These are phyloP conservation scores for Brenthis ino DNA, from an alignment of 2,888 invertebrate species.

Conservation along the genomic window DNA sequence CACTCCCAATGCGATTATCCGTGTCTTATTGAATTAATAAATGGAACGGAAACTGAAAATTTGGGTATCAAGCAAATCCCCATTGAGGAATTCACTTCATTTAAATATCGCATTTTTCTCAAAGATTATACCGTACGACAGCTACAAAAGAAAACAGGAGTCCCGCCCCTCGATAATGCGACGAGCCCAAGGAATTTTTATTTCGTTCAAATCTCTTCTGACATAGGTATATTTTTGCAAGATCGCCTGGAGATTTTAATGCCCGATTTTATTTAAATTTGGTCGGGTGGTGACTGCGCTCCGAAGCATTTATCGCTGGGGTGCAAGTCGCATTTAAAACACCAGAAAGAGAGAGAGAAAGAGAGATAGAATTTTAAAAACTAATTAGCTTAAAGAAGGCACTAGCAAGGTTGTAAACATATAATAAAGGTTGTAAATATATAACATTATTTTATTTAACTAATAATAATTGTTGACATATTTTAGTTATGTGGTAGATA, in stretches of 20 bases:
- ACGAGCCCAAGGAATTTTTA: conserved; percentile 80
- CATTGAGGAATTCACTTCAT: conserved; percentile 78
- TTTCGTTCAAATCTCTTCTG: conserved; percentile 80
- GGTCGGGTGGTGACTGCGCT: conserved; percentile 73
- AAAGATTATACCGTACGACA: conserved; percentile 82
- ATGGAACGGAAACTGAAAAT: conserved; percentile 69
- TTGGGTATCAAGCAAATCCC: conserved; percentile 70
- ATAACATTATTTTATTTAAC: no score
- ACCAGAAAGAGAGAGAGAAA: background rate
- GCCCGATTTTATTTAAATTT: conserved; percentile 81
- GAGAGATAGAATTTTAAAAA: background rate
- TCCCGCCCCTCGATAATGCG: conserved; percentile 79
- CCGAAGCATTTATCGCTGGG: conserved; percentile 75
- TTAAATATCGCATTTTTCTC: conserved; percentile 83
- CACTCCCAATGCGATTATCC: conserved; percentile 51
- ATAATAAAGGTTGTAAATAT: no score
- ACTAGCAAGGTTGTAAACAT: no score
- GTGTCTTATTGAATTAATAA: conserved; percentile 65
- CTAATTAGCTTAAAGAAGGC: no score
- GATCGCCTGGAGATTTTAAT: conserved; percentile 80
- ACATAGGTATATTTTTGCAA: conserved; percentile 80
- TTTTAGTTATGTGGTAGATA: no score
- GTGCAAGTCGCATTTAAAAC: conserved; percentile 77
- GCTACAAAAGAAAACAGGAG: conserved; percentile 82
- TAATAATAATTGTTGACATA: no score